phyloP scores from a whole-genome alignment of 2,113 vertebrate species.

The Chauna torquata region DNA sequence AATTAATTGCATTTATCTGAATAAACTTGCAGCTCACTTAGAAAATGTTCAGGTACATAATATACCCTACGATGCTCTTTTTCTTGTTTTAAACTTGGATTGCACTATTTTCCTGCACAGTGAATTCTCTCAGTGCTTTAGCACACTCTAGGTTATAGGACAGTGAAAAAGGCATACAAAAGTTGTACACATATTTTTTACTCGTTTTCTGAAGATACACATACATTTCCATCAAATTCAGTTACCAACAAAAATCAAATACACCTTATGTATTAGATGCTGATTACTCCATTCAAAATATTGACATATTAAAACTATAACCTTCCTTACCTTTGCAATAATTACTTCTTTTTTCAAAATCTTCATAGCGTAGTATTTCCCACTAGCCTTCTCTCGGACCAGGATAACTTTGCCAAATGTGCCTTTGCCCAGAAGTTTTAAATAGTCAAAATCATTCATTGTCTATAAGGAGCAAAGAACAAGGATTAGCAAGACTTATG shows the following conservation, averaged over 20 bases:
- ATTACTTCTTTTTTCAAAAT: conserved; percentile 99
- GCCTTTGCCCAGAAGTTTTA: conserved; percentile 97
- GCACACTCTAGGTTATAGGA: background rate
- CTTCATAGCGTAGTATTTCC: conserved; percentile 99
- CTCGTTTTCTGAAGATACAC: background rate
- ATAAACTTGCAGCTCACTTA: background rate
- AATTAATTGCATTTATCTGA: background rate
- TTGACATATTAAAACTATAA: background rate
- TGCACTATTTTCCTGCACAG: background rate
- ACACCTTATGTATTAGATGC: background rate
- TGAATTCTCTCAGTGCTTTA: background rate
- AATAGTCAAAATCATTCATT: conserved; percentile 99
- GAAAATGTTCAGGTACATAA: background rate
- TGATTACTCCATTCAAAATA: background rate
- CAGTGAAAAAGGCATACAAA: background rate
- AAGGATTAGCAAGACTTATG: background rate
- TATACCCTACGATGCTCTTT: background rate
- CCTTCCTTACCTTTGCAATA: conserved; percentile 90
- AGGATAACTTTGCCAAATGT: conserved; percentile 98
- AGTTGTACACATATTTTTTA: background rate
- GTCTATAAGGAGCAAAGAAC: conserved; percentile 79
- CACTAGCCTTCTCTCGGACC: conserved; percentile 96
- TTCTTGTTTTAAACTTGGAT: background rate
- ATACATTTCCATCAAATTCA: background rate
- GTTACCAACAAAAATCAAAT: background rate